Conservation (phyloP, 30 jellyfish, hydroid and myxozoan genomes). For the Aurelia sp. region DNA sequence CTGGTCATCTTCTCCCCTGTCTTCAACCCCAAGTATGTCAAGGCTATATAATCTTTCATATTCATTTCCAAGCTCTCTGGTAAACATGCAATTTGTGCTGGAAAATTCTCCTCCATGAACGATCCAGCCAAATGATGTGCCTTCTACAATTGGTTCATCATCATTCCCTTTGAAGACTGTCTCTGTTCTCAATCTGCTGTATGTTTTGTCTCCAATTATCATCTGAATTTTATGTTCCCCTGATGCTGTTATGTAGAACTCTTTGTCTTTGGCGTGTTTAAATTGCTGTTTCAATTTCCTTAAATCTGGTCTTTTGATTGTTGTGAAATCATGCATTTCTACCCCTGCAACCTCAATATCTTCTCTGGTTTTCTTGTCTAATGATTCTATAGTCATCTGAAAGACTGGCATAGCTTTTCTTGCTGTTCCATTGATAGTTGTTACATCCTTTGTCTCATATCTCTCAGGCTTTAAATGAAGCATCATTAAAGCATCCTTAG, state of each 20-base stretch:
- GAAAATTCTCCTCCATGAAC: slow-evolving; percentile 42
- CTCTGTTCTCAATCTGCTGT: slow-evolving; percentile 18
- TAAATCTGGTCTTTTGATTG: slow-evolving; percentile 21
- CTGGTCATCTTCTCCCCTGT: slow-evolving; percentile 26
- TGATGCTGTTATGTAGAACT: slow-evolving; percentile 22
- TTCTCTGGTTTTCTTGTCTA: slow-evolving; percentile 2
- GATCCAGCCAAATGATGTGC: slow-evolving; percentile 47
- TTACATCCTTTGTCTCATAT: no score
- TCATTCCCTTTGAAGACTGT: slow-evolving; percentile 22
- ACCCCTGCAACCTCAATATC: slow-evolving; percentile 4
- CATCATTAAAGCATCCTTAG: not conserved
- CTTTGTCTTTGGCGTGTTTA: slow-evolving; percentile 20
- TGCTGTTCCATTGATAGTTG: no score
- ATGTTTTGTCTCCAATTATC: slow-evolving; percentile 16
- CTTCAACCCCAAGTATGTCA: slow-evolving; percentile 8
- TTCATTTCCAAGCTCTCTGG: not conserved
- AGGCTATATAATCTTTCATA: slow-evolving; percentile 36
- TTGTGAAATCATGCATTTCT: slow-evolving; percentile 9
- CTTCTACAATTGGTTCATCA: not conserved
- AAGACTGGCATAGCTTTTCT: no score
- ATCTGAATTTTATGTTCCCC: slow-evolving; percentile 18
- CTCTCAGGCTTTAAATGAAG: no score
- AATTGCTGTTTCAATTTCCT: slow-evolving; percentile 13
- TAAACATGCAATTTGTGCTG: slow-evolving; percentile 21
- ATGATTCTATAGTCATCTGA: not conserved